Base-by-base conservation (phyloP, 2,888 invertebrate genomes). In the Clivina fossor region DNA sequence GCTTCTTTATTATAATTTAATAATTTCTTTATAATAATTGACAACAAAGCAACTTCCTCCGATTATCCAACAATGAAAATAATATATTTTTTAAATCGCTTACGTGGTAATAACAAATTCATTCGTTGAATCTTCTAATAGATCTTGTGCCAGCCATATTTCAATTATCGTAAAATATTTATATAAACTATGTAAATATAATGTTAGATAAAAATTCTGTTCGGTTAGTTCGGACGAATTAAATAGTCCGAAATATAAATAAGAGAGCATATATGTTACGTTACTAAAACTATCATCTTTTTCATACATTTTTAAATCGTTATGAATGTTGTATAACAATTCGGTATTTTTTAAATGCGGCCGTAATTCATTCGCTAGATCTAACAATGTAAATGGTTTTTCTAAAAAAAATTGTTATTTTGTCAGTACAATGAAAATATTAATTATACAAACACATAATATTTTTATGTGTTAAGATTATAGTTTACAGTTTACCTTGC, bases 401-500 rank as follows among this genome's bases (percentile, higher is more conserved):
- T 72, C 73, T 73, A 47, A 55, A 71, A 69, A 28, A 40, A 32
- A 57, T 37, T 24, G 13, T n/a, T n/a, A n/a, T n/a, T n/a, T n/a
- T 2, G 3, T 2, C 18, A 9, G n/a, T 41, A 16, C 18, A 33
- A 47, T 2, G 13, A 33, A n/a, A n/a, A n/a, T n/a, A 47, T 5
- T 33, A 47, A 20, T 11, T 33, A 5, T 2, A 1, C 2, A 15
- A 33, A 47, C 1, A 20, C n/a, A n/a, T n/a, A 20, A 32, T 28
- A 11, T 24, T 26, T 16, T 22, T 2, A 15, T 24, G 15, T 4
- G 46, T 32, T 26, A n/a, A n/a, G n/a, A n/a, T n/a, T n/a, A n/a
- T n/a, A n/a, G n/a, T n/a, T n/a, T n/a, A n/a, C n/a, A n/a, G n/a
- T 16, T 37, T 58, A 71, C 73, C 69, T 68, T 73, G 73, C 53